A percentile compares a stretch with the other conserved stretches of the same genome.
Conservation (phyloP, 2,113 vertebrate species). For the Ochotona princeps region DNA sequence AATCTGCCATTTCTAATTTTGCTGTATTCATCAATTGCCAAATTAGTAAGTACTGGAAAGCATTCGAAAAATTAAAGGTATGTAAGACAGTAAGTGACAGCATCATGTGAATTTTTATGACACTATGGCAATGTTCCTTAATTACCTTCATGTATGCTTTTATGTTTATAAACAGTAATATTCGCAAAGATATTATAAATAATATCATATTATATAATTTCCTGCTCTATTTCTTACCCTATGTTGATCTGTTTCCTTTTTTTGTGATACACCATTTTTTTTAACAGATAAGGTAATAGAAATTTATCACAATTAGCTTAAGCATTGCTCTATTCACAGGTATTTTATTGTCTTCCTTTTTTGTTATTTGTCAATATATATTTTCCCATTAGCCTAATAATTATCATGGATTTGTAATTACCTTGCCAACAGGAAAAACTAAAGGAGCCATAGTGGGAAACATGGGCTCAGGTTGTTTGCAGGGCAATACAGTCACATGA, state of each 20-base stretch:
- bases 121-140: neutral
- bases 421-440: neutral
- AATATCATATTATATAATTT: neutral
- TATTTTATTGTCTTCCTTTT: neutral
- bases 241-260: neutral
- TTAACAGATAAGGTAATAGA: neutral
- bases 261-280: neutral
- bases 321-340: neutral
- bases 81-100: neutral
- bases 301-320: neutral
- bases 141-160: neutral
- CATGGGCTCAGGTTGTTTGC: neutral
- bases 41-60: slow-evolving; percentile 2
- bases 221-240: neutral
- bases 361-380: neutral
- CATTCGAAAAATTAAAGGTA: neutral
- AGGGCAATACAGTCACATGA: neutral
- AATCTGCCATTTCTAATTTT: neutral
- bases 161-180: neutral
- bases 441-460: neutral
- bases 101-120: neutral
- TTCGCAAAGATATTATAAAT: neutral
- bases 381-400: neutral
- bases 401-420: neutral
- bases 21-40: neutral